These are phyloP conservation scores for Sisor rabdophorus DNA, from an alignment of 2,113 vertebrate species.

Conservation along the genomic window DNA sequence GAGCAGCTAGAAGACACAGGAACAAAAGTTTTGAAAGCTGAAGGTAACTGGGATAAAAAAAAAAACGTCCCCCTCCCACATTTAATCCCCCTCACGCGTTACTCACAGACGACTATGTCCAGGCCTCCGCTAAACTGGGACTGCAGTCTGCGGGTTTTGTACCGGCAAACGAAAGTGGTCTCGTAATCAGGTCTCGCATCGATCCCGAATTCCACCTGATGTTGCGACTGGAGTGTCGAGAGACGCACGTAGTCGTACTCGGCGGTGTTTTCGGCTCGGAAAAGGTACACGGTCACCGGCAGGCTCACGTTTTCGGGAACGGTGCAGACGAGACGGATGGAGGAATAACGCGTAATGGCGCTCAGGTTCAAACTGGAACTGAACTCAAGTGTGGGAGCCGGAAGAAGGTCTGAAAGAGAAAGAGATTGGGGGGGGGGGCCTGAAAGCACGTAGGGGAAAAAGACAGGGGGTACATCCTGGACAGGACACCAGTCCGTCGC, in stretches of 20 bases:
- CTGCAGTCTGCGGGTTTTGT: neutral
- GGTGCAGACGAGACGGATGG: neutral
- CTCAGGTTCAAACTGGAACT: neutral
- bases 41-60: neutral
- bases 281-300: slow-evolving; percentile 19
- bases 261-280: neutral
- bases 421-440: too few relatives aligned
- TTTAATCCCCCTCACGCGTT: neutral
- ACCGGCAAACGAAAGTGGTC: slow-evolving; percentile 33
- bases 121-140: slow-evolving; percentile 30
- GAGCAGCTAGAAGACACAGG: slow-evolving; percentile 20
- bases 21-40: neutral
- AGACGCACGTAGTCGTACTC: neutral
- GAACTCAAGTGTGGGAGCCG: slow-evolving; percentile 17
- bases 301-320: neutral
- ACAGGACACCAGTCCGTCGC: too few relatives aligned
- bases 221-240: rapidly evolving
- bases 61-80: neutral
- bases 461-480: too few relatives aligned
- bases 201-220: neutral
- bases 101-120: slow-evolving; percentile 34
- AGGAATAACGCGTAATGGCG: slow-evolving; percentile 9
- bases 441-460: too few relatives aligned
- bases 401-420: slow-evolving; percentile 2
- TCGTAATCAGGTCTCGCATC: neutral